These are phyloP conservation scores for Tonatia bakeri DNA, from an alignment of 2,113 vertebrate genomes.

Conservation along the genomic window DNA sequence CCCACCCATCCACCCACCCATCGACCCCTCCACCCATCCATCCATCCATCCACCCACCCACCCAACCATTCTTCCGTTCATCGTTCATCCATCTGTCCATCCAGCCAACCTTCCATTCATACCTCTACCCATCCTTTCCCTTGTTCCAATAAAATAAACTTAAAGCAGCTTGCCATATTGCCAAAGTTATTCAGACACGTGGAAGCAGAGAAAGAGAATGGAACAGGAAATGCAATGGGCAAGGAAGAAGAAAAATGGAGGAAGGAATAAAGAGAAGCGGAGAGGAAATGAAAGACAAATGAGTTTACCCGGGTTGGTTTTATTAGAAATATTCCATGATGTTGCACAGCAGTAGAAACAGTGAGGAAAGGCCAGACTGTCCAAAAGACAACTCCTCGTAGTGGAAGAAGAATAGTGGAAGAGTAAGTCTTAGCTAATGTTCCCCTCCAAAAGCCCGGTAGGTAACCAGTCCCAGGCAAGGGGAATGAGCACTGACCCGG, in stretches of 20 bases:
- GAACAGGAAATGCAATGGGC: not conserved
- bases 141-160: not conserved
- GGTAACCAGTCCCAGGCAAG: fast-evolving
- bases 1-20: no score
- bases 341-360: not conserved
- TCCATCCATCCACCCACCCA: not conserved
- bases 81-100: not conserved
- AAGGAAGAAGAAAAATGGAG: not conserved
- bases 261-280: not conserved
- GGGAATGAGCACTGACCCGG: fast-evolving
- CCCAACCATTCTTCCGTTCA: no score
- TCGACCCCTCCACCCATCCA: no score
- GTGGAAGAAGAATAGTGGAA: not conserved
- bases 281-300: not conserved
- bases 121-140: no score
- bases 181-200: not conserved
- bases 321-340: not conserved
- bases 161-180: not conserved
- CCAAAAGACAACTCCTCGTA: not conserved
- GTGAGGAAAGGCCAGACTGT: not conserved
- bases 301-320: not conserved
- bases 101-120: not conserved
- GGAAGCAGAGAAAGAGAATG: not conserved
- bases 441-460: not conserved
- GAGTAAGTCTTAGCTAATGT: not conserved